Evolutionary conservation across 2,113 vertebrate species (phyloP), one percentile per base, ranked within the genome.

Genomic region (Nannospalax galili): DNA sequence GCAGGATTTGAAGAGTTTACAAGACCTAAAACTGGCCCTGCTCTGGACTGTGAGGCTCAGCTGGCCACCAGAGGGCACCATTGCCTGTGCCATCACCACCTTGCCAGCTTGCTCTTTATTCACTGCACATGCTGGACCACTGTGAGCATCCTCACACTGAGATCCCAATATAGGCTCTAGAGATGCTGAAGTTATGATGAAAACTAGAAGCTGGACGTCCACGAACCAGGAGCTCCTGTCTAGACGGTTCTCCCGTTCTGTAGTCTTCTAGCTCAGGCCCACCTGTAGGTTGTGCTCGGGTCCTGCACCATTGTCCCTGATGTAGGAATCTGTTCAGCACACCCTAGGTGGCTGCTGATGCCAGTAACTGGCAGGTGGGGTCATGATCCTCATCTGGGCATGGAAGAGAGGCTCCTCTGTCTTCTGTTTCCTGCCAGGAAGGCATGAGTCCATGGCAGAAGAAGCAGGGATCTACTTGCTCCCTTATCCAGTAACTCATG

Each of bases 51-150:
- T n/a, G 42, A 10, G 32, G 20, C 56, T 17, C 16, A 0, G 2
- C 0, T 15, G 35, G 70, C 84, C 94, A 7, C 92, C 7, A 95
- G 95, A 48, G 93, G 96, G 93, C 75, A 0, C 75, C 28, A 0
- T 24, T n/a, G 77, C 40, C 42, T 0, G 17, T 2, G 9, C 30
- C 1, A 35, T 79, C 75, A 82, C 28, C 14, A 3, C 65, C 15
- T 16, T 15, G 12, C 22, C 0, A 30, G 86, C 35, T 30, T 35
- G 3, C n/a, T 0, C 10, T 2, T 11, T 42, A 52, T 24, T 7
- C 20, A 42, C 22, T 22, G 40, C 73, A 37, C 9, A 11, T 4
- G 28, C 42, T 14, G 26, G 37, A 28, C 30, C 22, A 28, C 58
- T 19, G 5, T 20, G 32, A n/a, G 12, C 3, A 67, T 58, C 48